A percentile compares a stretch with the other conserved stretches of the same genome.
Evolutionary conservation across 2,797 vertebrate genomes (phyloP).

Genomic region (Tinamus major): DNA sequence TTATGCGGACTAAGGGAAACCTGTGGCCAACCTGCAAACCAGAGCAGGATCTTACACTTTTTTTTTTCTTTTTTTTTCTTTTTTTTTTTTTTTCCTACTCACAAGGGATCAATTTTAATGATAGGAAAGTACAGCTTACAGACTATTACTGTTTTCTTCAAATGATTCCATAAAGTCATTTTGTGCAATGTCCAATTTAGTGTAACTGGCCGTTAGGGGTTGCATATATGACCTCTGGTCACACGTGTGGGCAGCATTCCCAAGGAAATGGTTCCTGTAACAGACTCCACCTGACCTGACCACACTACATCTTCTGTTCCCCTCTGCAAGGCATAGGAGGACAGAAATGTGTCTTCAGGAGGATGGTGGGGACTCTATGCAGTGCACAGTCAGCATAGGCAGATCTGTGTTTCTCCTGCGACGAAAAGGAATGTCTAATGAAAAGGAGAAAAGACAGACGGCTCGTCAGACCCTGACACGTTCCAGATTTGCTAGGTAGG

Average conservation of each 20-base stretch:
- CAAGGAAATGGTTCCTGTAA: neutral
- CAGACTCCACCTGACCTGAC: neutral
- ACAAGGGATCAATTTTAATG: neutral
- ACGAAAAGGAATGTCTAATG: neutral
- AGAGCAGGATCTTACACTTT: neutral
- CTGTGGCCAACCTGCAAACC: neutral
- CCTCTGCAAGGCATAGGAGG: neutral
- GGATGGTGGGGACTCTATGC: neutral
- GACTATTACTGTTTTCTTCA: neutral
- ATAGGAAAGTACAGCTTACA: neutral
- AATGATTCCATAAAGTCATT: neutral
- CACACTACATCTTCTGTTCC: neutral
- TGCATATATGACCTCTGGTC: rapidly evolving
- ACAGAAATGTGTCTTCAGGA: neutral
- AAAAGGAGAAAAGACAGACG: neutral
- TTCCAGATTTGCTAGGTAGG: neutral
- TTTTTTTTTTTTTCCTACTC: neutral
- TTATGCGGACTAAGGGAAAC: neutral
- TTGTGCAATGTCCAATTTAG: neutral
- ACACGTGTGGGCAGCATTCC: neutral
- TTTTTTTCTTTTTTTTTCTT: neutral
- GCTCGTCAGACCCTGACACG: neutral
- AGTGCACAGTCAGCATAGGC: neutral
- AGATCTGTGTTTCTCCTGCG: neutral
- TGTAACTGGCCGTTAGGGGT: neutral